These are phyloP conservation scores for Ranitomeya imitator DNA, from an alignment of 2,113 vertebrate genomes.

Conservation along the genomic window DNA sequence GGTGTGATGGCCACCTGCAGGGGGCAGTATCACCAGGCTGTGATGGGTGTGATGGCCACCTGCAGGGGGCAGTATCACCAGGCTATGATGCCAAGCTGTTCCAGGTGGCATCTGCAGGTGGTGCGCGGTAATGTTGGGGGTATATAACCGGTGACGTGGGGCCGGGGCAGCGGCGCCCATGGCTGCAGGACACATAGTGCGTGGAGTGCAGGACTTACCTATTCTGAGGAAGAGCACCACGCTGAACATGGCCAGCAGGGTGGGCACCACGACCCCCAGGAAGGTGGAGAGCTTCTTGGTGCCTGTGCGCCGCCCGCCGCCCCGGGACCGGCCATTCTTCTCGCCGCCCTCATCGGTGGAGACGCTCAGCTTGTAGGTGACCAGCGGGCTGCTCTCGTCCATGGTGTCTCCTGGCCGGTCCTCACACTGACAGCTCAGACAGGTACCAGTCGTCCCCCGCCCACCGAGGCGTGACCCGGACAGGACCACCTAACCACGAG, in stretches of 20 bases:
- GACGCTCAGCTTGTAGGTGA: constrained; percentile 82
- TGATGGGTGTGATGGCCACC: too few species aligned
- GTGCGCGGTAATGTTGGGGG: too few species aligned
- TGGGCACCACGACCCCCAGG: constrained; percentile 87
- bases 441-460: background rate
- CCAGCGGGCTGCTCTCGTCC: constrained; percentile 82
- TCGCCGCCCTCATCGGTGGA: constrained; percentile 61
- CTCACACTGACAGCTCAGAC: background rate
- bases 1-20: too few species aligned
- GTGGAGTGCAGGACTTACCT: constrained; percentile 71
- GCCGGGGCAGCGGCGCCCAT: too few species aligned
- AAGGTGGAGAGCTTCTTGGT: constrained; percentile 81
- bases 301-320: background rate
- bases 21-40: too few species aligned
- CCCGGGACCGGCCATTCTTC: constrained; percentile 42
- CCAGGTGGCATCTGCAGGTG: too few species aligned
- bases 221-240: constrained; percentile 87
- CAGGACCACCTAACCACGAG: too few species aligned
- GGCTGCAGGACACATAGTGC: background rate
- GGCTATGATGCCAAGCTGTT: too few species aligned
- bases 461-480: background rate
- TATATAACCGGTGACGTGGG: too few species aligned
- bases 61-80: too few species aligned
- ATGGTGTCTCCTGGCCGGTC: constrained; percentile 56
- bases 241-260: constrained; percentile 91